Evolutionary conservation across 2,888 invertebrate species (phyloP), one percentile per base, ranked within the genome.

Genomic region (Galerucella nymphaeae): DNA sequence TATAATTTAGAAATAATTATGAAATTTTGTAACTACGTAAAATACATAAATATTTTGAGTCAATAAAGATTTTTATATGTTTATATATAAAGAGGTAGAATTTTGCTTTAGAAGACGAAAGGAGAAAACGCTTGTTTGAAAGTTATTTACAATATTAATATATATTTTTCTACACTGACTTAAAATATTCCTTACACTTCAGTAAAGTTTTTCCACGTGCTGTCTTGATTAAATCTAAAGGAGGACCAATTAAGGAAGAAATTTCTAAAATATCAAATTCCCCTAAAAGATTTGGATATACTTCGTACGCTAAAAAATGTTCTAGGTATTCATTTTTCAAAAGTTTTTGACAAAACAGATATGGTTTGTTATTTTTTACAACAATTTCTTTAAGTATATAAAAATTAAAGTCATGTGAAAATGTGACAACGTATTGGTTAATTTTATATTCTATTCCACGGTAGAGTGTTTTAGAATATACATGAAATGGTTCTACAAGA

Each of bases 251-350:
- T 50, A 70, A 18, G 10, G 63, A 30, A 50, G 20, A 38, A 50
- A 55, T 53, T 16, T 53, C 38, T 30, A 61, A 61, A 14, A 70
- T 63, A 18, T 50, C 45, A 62, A 70, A 70, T 64, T 62, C 62
- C n/a, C 55, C 70, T 64, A 70, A 64, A 61, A 30, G 23, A 50
- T 13, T 13, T 70, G 30, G 13, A 64, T 70, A 41, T 16, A 70
- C 30, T 70, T 64, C 57, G 62, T 70, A 70, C 30, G 70, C 70
- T 41, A 64, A 14, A 64, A 23, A 70, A 64, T 64, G 70, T 41
- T 16, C n/a, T 53, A 23, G 5, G 64, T 53, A 70, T 53, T 64
- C 9, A 64, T 30, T 53, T 48, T 16, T 11, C 13, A 41, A 38
- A 13, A 66, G n/a, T 20, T 57, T 58, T 55, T 66, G 57, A 58